Conservation (phyloP, 2,113 vertebrate species). For the Pluvialis apricaria region DNA sequence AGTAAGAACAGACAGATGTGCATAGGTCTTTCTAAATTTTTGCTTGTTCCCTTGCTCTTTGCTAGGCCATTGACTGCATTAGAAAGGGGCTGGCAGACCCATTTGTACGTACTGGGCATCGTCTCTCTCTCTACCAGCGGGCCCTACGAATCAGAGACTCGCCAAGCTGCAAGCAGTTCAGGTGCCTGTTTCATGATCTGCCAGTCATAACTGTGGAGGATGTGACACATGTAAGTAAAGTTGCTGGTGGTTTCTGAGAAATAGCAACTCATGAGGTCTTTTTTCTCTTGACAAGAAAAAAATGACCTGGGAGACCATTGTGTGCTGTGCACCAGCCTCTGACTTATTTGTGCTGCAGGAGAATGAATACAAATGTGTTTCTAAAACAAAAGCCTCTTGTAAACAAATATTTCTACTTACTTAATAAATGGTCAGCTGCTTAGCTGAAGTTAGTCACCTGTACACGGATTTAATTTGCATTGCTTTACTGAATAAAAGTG, state of each 20-base stretch:
- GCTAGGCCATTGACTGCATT: constrained; percentile 82
- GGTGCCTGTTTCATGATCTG: constrained; percentile 73
- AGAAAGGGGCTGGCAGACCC: constrained; percentile 83
- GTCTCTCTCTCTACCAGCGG: constrained; percentile 86
- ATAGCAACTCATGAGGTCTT: background rate
- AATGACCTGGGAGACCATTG: background rate
- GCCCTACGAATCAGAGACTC: constrained; percentile 85
- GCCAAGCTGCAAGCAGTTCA: constrained; percentile 75
- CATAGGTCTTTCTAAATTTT: fast-evolving
- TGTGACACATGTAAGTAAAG: constrained; percentile 83
- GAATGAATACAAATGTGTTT: background rate
- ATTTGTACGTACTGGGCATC: constrained; percentile 85
- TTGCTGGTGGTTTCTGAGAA: background rate
- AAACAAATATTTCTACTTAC: background rate
- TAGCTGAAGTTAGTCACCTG: background rate
- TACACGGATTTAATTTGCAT: background rate
- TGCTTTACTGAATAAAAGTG: background rate
- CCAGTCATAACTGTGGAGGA: constrained; percentile 78
- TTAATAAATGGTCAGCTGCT: background rate
- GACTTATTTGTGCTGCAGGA: background rate
- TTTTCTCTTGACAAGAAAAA: background rate
- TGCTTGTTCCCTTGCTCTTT: background rate
- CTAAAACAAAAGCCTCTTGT: background rate
- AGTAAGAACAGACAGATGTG: background rate
- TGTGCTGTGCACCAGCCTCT: background rate